Percentiles rank a stretch among this genome's conserved stretches.
These are phyloP conservation scores for Drosophila erecta DNA, from an alignment of 1,140 invertebrate genomes.

Conservation along the genomic window DNA sequence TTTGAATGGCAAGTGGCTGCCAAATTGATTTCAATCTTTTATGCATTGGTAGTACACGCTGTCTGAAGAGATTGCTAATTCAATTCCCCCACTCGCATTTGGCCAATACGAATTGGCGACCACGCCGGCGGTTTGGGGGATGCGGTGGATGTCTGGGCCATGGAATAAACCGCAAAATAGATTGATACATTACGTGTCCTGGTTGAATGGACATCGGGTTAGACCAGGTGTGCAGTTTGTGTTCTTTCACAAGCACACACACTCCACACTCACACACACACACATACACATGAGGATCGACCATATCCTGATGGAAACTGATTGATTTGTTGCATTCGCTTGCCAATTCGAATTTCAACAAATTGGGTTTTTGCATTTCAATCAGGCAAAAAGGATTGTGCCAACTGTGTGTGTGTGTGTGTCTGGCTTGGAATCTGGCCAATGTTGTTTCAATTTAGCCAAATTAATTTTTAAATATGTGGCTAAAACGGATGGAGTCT, in stretches of 20 bases:
- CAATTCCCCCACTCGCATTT: constrained; percentile 19
- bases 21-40: constrained; percentile 36
- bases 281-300: constrained; percentile 1
- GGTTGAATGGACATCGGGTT: constrained; percentile 48
- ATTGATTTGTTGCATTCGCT: constrained; percentile 70
- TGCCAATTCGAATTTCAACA: constrained; percentile 70
- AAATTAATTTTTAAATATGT: constrained; percentile 62
- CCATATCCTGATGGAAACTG: constrained; percentile 39
- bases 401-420: constrained; percentile 19
- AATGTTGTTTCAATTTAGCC: constrained; percentile 53
- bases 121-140: constrained; percentile 5
- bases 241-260: neutral
- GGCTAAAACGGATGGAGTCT: neutral
- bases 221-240: constrained; percentile 23
- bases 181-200: constrained; percentile 78
- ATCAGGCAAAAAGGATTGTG: constrained; percentile 74
- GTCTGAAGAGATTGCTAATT: constrained; percentile 55
- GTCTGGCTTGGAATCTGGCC: constrained; percentile 28
- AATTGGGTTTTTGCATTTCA: constrained; percentile 77
- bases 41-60: constrained; percentile 26
- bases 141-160: constrained; percentile 24
- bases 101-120: constrained; percentile 39
- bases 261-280: neutral
- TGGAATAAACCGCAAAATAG: constrained; percentile 66
- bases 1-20: neutral